Evolutionary conservation across 30 jellyfish, hydroid and myxozoan genomes (phyloP).

Genomic region (Turritopsis rubra): DNA sequence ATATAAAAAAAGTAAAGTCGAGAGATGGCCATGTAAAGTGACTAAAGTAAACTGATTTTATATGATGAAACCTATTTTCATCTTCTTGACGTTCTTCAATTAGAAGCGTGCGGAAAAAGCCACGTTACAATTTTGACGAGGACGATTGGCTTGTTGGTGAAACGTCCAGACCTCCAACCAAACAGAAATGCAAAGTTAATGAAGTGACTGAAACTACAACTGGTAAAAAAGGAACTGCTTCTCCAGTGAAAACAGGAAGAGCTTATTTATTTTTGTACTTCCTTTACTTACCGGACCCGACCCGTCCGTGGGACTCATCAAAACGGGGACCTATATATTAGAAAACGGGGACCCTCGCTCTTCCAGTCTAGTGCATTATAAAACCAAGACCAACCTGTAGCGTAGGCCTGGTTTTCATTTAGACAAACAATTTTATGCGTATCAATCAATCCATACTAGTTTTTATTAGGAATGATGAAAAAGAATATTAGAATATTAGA

Average conservation of each 20-base stretch:
- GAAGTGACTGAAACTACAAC: neutral
- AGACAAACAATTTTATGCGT: no score
- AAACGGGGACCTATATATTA: no score
- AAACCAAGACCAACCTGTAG: no score
- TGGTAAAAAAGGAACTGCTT: neutral
- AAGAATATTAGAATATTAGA: no score
- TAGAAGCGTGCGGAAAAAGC: slow-evolving; percentile 34
- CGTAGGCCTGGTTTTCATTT: no score
- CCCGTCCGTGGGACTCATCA: no score
- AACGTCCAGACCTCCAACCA: neutral
- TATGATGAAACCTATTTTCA: neutral
- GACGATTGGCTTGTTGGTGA: slow-evolving; percentile 21
- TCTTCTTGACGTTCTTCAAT: neutral
- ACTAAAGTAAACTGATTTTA: neutral
- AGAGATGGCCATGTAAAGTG: neutral
- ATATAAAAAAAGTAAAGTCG: neutral
- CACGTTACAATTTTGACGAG: slow-evolving; percentile 43
- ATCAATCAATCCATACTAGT: no score
- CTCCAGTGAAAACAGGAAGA: neutral
- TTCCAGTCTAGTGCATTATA: neutral
- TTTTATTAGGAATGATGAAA: no score
- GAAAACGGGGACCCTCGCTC: no score
- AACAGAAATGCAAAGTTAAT: neutral
- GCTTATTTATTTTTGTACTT: neutral
- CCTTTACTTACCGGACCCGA: neutral